Conservation (phyloP, 2,797 vertebrate genomes). For the Choloepus didactylus region DNA sequence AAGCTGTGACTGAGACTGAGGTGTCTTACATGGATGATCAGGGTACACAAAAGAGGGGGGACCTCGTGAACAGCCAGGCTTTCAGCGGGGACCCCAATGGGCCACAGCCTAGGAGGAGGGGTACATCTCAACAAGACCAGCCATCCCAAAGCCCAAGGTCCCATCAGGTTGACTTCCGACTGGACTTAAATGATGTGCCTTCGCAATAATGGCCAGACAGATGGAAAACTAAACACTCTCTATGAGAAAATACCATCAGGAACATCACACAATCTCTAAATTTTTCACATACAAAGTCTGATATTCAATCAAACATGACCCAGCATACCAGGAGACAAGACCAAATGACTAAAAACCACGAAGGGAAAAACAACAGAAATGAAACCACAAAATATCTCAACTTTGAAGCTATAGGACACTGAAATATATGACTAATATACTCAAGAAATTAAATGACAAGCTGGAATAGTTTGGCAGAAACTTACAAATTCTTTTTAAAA, state of each 20-base stretch:
- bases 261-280: neutral
- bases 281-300: too few relatives aligned
- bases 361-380: neutral
- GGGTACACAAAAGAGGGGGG: too few relatives aligned
- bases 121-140: neutral
- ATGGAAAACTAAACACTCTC: neutral
- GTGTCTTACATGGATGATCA: too few relatives aligned
- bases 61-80: too few relatives aligned
- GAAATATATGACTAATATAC: neutral
- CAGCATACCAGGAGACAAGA: neutral
- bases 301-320: neutral
- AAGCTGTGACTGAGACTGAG: too few relatives aligned
- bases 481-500: neutral
- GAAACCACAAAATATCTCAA: neutral
- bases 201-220: neutral
- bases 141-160: neutral
- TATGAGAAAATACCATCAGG: neutral
- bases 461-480: neutral
- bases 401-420: neutral
- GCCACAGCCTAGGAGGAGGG: neutral
- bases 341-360: neutral
- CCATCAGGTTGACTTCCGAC: neutral
- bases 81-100: too few relatives aligned
- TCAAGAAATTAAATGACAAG: constrained; percentile 5
- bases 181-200: neutral